Conservation (phyloP, 2,797 vertebrate species). For the Leucoraja ocellata region DNA sequence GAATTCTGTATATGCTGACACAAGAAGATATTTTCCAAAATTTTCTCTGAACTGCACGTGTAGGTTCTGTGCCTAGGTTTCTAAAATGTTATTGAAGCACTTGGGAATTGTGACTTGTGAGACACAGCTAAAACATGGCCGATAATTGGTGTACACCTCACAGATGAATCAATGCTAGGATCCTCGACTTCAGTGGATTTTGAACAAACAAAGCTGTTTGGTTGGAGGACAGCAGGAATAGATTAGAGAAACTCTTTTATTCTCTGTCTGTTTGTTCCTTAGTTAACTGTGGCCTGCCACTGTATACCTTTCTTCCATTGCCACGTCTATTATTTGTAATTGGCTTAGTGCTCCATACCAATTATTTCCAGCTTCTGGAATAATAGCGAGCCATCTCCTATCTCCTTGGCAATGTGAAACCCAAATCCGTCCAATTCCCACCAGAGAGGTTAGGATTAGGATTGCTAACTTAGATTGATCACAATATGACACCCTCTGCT, state of each 20-base stretch:
- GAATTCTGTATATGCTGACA: background rate
- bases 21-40: background rate
- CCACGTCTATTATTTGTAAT: background rate
- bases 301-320: background rate
- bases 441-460: too few relatives aligned
- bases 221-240: background rate
- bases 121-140: background rate
- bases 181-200: background rate
- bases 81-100: background rate
- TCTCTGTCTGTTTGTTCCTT: background rate
- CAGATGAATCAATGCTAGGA: background rate
- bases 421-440: too few relatives aligned
- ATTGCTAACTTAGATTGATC: too few relatives aligned
- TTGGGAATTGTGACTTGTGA: background rate
- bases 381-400: background rate
- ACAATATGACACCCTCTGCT: background rate
- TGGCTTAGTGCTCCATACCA: background rate
- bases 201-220: background rate
- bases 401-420: background rate
- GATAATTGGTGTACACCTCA: background rate
- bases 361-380: background rate
- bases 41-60: slow-evolving; percentile 8
- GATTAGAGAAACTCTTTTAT: background rate
- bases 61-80: background rate
- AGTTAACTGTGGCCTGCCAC: background rate